Evolutionary conservation across 2,113 vertebrate species (phyloP).

Genomic region (Microcebus lehilahytsara): DNA sequence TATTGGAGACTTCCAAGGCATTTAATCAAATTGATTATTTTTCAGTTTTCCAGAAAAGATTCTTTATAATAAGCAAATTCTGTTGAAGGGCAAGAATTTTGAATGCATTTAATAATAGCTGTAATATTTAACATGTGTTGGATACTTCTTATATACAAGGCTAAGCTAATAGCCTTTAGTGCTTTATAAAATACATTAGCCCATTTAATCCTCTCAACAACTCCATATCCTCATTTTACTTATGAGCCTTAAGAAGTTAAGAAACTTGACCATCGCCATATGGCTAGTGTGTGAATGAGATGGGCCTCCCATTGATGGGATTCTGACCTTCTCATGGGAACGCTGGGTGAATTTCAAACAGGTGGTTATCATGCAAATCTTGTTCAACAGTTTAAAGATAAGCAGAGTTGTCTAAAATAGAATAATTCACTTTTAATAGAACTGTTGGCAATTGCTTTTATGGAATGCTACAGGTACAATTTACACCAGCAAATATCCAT

Average conservation of each 20-base stretch:
- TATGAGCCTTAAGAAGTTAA: not conserved
- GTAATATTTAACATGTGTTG: not conserved
- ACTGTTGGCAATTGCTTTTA: not conserved
- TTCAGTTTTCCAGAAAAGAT: not conserved
- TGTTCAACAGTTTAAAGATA: not conserved
- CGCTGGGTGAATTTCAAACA: not conserved
- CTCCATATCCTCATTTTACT: not conserved
- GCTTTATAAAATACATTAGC: not conserved
- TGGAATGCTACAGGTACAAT: not conserved
- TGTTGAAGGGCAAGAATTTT: not conserved
- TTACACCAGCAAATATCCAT: not conserved
- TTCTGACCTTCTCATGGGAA: not conserved
- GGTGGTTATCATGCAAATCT: not conserved
- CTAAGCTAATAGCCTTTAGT: not conserved
- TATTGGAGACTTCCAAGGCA: not conserved
- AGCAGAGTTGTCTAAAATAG: not conserved
- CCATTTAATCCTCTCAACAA: not conserved
- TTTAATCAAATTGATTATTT: not conserved
- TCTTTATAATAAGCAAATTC: slow-evolving; percentile 11
- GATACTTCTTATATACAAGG: not conserved
- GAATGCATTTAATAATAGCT: not conserved
- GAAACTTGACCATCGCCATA: not conserved
- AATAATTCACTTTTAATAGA: not conserved
- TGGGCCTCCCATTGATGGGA: fast-evolving
- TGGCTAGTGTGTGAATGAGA: not conserved